A percentile compares a stretch with the other conserved stretches of the same genome.
These are phyloP conservation scores for Micrastur ruficollis DNA, from an alignment of 2,797 vertebrate species.

Conservation along the genomic window DNA sequence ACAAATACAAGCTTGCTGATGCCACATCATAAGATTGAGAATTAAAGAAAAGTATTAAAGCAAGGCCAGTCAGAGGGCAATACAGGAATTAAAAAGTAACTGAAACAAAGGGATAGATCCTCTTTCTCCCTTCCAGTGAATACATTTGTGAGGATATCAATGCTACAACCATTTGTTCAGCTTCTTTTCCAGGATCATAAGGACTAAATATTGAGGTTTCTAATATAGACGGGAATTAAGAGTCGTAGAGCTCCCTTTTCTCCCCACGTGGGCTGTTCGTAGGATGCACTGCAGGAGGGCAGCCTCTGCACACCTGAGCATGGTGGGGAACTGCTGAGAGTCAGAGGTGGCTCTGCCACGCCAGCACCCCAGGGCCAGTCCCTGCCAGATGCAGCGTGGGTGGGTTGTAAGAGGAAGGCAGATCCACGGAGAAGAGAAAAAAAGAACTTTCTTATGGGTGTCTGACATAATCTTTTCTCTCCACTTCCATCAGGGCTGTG, in stretches of 20 bases:
- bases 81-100: neutral
- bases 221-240: neutral
- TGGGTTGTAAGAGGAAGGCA: neutral
- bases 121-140: neutral
- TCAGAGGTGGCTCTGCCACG: neutral
- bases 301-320: neutral
- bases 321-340: rapidly evolving
- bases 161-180: neutral
- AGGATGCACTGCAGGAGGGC: neutral
- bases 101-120: neutral
- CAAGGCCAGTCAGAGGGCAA: neutral
- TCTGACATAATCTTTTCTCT: neutral
- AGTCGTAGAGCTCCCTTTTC: neutral
- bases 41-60: neutral
- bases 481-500: neutral
- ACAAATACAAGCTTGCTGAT: neutral
- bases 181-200: neutral
- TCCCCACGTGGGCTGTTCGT: rapidly evolving
- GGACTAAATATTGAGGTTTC: neutral
- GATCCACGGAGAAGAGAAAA: neutral
- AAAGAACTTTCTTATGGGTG: neutral
- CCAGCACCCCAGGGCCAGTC: neutral
- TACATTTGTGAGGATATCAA: neutral
- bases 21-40: neutral
- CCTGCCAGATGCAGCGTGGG: rapidly evolving